A percentile compares a stretch with the other conserved stretches of the same genome.
Evolutionary conservation across 2,888 invertebrate species (phyloP).

Genomic region (Neria commutata): DNA sequence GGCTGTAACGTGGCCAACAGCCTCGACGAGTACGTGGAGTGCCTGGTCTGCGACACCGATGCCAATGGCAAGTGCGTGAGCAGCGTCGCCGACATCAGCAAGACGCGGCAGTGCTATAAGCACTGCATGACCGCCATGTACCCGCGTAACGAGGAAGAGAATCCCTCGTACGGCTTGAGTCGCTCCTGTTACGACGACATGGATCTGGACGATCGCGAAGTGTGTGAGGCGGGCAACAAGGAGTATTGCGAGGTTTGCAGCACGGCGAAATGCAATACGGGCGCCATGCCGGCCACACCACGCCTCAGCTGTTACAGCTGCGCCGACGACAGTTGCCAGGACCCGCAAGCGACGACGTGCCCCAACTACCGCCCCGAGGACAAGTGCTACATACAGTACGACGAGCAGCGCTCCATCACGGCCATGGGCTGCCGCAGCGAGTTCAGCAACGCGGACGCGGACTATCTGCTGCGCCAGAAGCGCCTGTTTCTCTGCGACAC

Average conservation of each 20-base stretch:
- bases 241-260: slow-evolving; percentile 42
- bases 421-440: slow-evolving; percentile 49
- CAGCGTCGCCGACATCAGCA: slow-evolving; percentile 25
- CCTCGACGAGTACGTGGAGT: slow-evolving; percentile 44
- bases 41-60: slow-evolving; percentile 48
- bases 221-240: slow-evolving; percentile 39
- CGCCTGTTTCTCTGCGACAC: slow-evolving; percentile 42
- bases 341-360: slow-evolving; percentile 34
- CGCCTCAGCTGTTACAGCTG: slow-evolving; percentile 47
- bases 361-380: slow-evolving; percentile 45
- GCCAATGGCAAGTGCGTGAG: slow-evolving; percentile 37
- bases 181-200: slow-evolving; percentile 54
- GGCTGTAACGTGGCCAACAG: slow-evolving; percentile 49
- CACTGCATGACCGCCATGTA: slow-evolving; percentile 51
- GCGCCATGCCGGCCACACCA: slow-evolving; percentile 34
- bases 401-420: slow-evolving; percentile 39
- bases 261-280: slow-evolving; percentile 42
- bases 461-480: slow-evolving; percentile 41
- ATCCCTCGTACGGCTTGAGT: slow-evolving; percentile 47
- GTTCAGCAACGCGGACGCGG: slow-evolving; percentile 41
- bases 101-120: slow-evolving; percentile 44
- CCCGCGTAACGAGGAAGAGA: slow-evolving; percentile 38
- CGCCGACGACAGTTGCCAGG: slow-evolving; percentile 44
- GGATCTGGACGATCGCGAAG: slow-evolving; percentile 44
- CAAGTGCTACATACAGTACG: slow-evolving; percentile 48